Evolutionary conservation across 2,113 vertebrate species (phyloP).

Genomic region (Amphiprion percula): DNA sequence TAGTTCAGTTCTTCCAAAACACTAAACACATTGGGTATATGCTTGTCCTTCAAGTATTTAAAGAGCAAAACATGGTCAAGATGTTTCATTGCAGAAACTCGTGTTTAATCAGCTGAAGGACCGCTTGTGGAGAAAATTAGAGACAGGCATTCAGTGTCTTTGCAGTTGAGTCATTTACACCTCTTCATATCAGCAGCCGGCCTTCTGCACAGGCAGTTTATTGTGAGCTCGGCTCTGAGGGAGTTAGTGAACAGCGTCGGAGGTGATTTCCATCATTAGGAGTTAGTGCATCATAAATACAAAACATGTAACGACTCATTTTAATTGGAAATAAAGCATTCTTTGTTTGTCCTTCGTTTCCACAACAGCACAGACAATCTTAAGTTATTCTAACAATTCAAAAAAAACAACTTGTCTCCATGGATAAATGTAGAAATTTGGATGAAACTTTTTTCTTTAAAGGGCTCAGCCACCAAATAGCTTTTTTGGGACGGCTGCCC

Average conservation of each 20-base stretch:
- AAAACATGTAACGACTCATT: not conserved
- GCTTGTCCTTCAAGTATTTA: no score
- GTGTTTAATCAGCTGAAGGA: not conserved
- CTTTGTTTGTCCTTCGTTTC: not conserved
- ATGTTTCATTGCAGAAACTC: not conserved
- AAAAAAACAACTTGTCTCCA: not conserved
- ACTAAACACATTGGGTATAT: no score
- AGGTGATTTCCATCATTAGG: slow-evolving; percentile 34
- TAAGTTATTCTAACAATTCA: not conserved
- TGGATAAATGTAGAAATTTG: slow-evolving; percentile 18
- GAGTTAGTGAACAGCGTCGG: slow-evolving; percentile 16
- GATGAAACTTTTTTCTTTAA: not conserved
- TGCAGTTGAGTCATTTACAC: slow-evolving; percentile 23
- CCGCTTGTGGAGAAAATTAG: not conserved
- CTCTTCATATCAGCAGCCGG: not conserved
- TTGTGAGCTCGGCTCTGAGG: slow-evolving; percentile 36
- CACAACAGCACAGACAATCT: not conserved
- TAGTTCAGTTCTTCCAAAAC: no score
- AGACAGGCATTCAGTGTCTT: slow-evolving; percentile 7
- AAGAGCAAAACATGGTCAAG: no score
- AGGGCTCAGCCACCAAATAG: slow-evolving; percentile 13
- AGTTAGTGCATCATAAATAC: not conserved
- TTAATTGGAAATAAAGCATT: not conserved
- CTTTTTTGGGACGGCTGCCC: not conserved
- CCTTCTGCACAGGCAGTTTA: slow-evolving; percentile 10